Percentiles rank a stretch among this genome's conserved stretches.
Conservation (phyloP, 1,140 invertebrate species). For the Drosophila guanche region DNA sequence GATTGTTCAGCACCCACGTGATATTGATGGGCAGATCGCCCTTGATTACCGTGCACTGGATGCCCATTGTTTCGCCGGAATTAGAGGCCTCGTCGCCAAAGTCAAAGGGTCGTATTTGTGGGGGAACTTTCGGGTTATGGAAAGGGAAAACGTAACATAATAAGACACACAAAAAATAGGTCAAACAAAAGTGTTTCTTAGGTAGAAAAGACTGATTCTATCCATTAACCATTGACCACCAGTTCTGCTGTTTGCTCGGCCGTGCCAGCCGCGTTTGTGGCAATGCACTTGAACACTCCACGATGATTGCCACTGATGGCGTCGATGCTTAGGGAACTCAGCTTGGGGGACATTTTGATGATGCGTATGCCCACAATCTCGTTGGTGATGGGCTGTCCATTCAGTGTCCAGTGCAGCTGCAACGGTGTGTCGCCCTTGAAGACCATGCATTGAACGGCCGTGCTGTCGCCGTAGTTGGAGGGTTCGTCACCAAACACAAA, state of each 20-base stretch:
- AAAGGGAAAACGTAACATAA: conserved; percentile 6
- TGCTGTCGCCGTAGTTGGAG: conserved; percentile 87
- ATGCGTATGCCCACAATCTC: conserved; percentile 84
- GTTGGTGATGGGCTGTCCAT: conserved; percentile 85
- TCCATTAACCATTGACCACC: conserved; percentile 86
- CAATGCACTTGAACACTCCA: conserved; percentile 90
- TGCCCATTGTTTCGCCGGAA: conserved; percentile 87
- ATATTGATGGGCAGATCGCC: conserved; percentile 93
- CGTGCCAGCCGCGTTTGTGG: conserved; percentile 87
- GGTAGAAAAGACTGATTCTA: conserved; percentile 4
- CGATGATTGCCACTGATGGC: conserved; percentile 88
- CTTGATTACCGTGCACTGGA: conserved; percentile 92
- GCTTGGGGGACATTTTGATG: conserved; percentile 85
- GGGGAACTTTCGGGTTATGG: conserved; percentile 85
- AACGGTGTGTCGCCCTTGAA: conserved; percentile 90
- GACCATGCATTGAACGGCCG: conserved; percentile 88
- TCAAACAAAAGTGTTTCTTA: conserved; percentile 4
- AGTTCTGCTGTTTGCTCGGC: conserved; percentile 87
- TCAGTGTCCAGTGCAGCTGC: conserved; percentile 90
- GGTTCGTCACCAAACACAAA: conserved; percentile 89
- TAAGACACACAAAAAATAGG: conserved; percentile 26
- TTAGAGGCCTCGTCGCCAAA: conserved; percentile 89
- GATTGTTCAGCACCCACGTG: conserved; percentile 86
- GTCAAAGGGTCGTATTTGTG: conserved; percentile 88
- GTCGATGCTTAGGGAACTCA: conserved; percentile 89